Percentiles rank a stretch among this genome's conserved stretches.
Evolutionary conservation across 2,888 invertebrate genomes (phyloP).

Genomic region (Limnephilus lunatus): DNA sequence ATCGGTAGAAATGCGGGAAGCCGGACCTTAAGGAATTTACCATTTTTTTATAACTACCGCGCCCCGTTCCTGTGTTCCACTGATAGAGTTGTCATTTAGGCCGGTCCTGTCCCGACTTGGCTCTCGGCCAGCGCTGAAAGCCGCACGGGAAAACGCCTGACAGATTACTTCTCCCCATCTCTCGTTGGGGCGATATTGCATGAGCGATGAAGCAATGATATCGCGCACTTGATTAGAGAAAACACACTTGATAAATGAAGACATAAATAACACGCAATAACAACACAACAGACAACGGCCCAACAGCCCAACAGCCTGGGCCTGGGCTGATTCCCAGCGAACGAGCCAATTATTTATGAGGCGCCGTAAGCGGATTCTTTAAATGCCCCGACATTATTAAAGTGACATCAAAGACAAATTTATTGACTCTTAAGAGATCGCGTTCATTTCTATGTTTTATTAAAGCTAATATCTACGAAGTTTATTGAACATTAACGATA

Average conservation of each 20-base stretch:
- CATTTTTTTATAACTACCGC: neutral
- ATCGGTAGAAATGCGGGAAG: too few relatives aligned
- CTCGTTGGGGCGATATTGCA: slow-evolving; percentile 38
- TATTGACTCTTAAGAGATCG: slow-evolving; percentile 37
- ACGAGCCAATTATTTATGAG: neutral
- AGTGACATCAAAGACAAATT: slow-evolving; percentile 25
- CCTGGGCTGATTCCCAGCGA: neutral
- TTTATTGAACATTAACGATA: slow-evolving; percentile 47
- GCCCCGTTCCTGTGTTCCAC: neutral
- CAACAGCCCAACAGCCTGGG: neutral
- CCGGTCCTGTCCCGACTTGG: slow-evolving; percentile 18
- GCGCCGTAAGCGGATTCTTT: slow-evolving; percentile 19
- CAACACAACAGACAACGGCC: neutral
- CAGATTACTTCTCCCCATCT: slow-evolving; percentile 34
- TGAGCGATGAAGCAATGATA: slow-evolving; percentile 38
- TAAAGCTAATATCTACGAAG: slow-evolving; percentile 15
- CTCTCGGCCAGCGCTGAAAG: slow-evolving; percentile 34
- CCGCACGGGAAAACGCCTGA: slow-evolving; percentile 32
- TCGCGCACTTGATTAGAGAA: slow-evolving; percentile 36
- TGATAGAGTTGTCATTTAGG: neutral
- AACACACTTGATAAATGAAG: slow-evolving; percentile 29
- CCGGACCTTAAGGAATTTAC: too few relatives aligned
- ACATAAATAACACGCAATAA: slow-evolving; percentile 19
- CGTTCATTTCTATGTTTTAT: slow-evolving; percentile 22
- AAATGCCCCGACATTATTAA: neutral